Evolutionary conservation across 2,888 invertebrate species (phyloP), one percentile per base, ranked within the genome.

Genomic region (Endotricha flammealis): DNA sequence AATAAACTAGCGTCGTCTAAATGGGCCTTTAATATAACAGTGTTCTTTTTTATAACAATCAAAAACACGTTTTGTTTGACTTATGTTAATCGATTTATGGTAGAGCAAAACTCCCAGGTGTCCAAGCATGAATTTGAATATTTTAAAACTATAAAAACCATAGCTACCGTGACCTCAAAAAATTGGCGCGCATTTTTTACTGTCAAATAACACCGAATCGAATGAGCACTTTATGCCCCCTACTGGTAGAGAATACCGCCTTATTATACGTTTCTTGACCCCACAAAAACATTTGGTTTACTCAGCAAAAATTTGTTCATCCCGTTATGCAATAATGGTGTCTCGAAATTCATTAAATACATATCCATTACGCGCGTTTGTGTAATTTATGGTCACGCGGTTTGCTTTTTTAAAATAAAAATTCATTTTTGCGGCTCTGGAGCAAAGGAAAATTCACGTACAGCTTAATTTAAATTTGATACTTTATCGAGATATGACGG

Each of bases 321-420:
- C 64, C 76, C 77, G 76, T 76, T 75, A 69, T 56, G 43, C 44
- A 57, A 61, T 55, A 56, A 57, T 57, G 48, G 61, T 71, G 67
- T 63, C 60, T 58, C 49, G 38, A 57, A 62, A 68, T 64, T 60
- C 63, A 68, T 69, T 70, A 64, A 60, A 51, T 33, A 41, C 36
- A 35, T 38, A 39, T 32, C 17, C 28, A 22, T 34, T 34, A 28
- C 34, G 28, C 12, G 23, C 20, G 14, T 39, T 31, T 42, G 39
- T 32, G 41, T 17, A 44, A 35, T 32, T 44, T 41, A 37, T 42
- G 31, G 28, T 27, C 29, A 16, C 11, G 28, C 33, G 35, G 34
- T 30, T 13, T 23, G 30, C 29, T 37, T 41, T 42, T 42, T 36
- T n/a, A n/a, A n/a, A 34, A 32, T 29, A 25, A 31, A 38, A 36